These are phyloP conservation scores for Athene cunicularia DNA, from an alignment of 2,113 vertebrate genomes.

Conservation along the genomic window DNA sequence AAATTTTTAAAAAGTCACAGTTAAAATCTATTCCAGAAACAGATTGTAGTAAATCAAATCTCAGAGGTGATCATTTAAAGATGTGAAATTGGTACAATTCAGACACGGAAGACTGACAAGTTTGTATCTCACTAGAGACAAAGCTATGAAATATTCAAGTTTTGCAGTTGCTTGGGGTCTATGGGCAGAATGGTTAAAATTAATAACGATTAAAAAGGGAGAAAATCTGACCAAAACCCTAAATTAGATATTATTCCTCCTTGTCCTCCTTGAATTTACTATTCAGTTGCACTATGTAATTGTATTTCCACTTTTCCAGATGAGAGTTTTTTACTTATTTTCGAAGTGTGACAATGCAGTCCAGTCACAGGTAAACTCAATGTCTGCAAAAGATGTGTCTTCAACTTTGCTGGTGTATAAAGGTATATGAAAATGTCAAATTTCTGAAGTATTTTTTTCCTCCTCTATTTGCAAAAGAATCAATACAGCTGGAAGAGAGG, in stretches of 20 bases:
- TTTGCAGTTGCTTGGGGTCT: background rate
- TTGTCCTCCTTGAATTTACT: background rate
- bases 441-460: background rate
- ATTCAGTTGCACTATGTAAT: background rate
- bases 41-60: background rate
- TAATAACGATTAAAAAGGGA: background rate
- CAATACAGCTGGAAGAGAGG: background rate
- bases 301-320: background rate
- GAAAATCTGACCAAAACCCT: background rate
- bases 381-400: background rate
- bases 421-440: background rate
- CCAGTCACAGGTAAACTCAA: background rate
- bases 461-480: background rate
- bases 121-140: background rate
- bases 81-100: background rate
- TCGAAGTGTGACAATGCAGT: background rate
- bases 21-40: background rate
- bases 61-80: background rate
- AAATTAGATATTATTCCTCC: background rate
- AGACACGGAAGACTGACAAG: background rate
- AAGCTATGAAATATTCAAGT: background rate
- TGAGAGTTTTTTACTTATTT: background rate
- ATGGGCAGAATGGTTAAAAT: background rate
- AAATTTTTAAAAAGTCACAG: background rate
- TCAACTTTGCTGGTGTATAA: background rate